A percentile compares a stretch with the other conserved stretches of the same genome.
Conservation (phyloP, 2,113 vertebrate genomes). For the Falcunculus frontatus region DNA sequence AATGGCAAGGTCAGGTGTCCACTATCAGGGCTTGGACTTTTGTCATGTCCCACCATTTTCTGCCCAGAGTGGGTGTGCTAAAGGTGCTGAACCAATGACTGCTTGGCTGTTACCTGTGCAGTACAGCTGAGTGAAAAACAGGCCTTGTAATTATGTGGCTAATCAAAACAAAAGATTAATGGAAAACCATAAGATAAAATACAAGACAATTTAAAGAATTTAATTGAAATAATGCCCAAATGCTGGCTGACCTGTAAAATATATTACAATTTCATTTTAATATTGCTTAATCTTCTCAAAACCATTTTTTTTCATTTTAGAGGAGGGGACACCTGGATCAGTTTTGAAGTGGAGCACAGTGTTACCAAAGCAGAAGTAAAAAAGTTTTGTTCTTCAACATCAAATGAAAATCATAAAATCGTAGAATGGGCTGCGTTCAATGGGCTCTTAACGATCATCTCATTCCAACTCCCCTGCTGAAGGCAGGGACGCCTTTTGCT, state of each 20-base stretch:
- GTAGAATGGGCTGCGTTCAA: not conserved
- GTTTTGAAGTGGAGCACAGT: not conserved
- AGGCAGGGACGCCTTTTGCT: not conserved
- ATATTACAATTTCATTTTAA: not conserved
- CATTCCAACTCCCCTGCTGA: rapidly evolving
- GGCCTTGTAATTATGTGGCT: not conserved
- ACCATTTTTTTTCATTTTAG: not conserved
- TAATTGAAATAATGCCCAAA: not conserved
- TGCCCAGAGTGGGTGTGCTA: not conserved
- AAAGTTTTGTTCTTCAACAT: not conserved
- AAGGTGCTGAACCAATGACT: not conserved
- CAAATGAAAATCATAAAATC: not conserved
- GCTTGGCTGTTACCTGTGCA: not conserved
- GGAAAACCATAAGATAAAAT: not conserved
- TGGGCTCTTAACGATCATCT: not conserved
- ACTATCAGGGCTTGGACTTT: not conserved
- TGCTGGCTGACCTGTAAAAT: not conserved
- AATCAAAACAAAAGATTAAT: not conserved
- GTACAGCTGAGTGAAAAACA: not conserved
- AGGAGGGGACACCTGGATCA: not conserved
- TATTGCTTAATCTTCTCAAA: not conserved
- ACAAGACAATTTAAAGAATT: not conserved
- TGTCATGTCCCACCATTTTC: not conserved
- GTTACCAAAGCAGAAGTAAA: not conserved
- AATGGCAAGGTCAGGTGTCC: not conserved